These are phyloP conservation scores for Myripristis jacobus DNA, from an alignment of 2,797 vertebrate genomes.

Conservation along the genomic window DNA sequence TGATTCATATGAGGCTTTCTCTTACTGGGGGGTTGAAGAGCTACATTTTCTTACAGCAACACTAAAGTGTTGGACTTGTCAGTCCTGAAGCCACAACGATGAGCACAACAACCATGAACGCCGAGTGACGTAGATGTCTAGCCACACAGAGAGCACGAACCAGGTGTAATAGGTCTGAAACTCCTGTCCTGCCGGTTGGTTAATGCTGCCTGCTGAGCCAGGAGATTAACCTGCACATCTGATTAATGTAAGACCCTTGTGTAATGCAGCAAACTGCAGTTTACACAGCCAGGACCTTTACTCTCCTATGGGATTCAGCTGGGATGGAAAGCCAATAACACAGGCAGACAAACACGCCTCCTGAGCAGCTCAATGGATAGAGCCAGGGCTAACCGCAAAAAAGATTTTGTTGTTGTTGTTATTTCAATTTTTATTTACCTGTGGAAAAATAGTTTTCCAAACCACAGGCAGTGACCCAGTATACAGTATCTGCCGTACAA, in stretches of 20 bases:
- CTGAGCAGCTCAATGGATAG: neutral
- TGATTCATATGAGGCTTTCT: neutral
- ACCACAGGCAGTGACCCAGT: no score
- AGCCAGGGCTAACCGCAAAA: no score
- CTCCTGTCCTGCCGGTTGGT: constrained; percentile 23
- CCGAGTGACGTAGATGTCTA: no score
- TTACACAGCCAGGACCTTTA: constrained; percentile 43
- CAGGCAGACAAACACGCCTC: constrained; percentile 4
- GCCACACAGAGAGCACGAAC: neutral
- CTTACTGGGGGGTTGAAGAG: neutral
- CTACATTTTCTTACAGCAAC: neutral
- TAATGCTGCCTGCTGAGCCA: constrained; percentile 69
- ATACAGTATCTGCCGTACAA: no score
- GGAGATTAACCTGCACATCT: constrained; percentile 69
- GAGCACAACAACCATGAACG: no score
- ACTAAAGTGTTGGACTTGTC: no score
- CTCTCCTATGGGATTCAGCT: constrained; percentile 41
- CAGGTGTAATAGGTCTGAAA: constrained; percentile 12
- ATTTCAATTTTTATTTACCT: no score
- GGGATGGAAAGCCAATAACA: constrained; percentile 40
- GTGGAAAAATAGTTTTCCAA: no score
- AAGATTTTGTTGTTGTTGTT: no score
- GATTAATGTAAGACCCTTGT: constrained; percentile 67
- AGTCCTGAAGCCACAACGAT: no score
- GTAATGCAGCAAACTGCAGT: constrained; percentile 26